These are phyloP conservation scores for Nudaria mundana DNA, from an alignment of 2,888 invertebrate genomes.

Conservation along the genomic window DNA sequence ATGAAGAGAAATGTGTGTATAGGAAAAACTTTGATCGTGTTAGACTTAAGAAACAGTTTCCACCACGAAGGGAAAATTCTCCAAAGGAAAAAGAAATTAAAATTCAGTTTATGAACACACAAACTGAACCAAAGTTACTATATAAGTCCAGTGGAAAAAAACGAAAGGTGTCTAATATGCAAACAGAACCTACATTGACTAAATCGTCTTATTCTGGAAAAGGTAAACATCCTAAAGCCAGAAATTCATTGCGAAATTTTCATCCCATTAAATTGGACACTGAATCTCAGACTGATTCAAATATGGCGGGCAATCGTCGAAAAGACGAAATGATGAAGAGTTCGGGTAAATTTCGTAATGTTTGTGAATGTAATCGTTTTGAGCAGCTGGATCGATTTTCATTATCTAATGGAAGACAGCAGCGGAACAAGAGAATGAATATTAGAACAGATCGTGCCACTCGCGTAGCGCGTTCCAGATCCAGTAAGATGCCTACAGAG, in stretches of 20 bases:
- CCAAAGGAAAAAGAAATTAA: neutral
- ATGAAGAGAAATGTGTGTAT: too few species aligned
- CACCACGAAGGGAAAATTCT: too few species aligned
- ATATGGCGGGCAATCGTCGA: neutral
- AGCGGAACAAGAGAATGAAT: neutral
- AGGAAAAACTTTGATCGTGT: too few species aligned
- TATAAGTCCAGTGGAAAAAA: neutral
- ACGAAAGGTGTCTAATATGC: neutral
- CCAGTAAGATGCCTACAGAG: neutral
- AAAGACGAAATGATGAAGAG: too few species aligned
- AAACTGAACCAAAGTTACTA: neutral
- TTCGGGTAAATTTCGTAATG: too few species aligned
- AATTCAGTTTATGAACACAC: neutral
- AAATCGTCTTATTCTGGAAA: neutral
- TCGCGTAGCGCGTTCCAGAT: constrained; percentile 1
- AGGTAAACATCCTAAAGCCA: neutral
- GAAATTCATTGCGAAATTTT: too few species aligned
- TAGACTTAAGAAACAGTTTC: too few species aligned
- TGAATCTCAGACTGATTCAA: neutral
- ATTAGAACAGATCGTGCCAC: constrained; percentile 9
- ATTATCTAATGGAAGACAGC: neutral
- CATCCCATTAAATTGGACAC: neutral
- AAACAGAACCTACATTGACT: neutral
- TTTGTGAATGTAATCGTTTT: too few species aligned
- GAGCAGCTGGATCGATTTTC: neutral